Conservation (phyloP, 2,888 invertebrate genomes). For the Amblyjoppa proteus region DNA sequence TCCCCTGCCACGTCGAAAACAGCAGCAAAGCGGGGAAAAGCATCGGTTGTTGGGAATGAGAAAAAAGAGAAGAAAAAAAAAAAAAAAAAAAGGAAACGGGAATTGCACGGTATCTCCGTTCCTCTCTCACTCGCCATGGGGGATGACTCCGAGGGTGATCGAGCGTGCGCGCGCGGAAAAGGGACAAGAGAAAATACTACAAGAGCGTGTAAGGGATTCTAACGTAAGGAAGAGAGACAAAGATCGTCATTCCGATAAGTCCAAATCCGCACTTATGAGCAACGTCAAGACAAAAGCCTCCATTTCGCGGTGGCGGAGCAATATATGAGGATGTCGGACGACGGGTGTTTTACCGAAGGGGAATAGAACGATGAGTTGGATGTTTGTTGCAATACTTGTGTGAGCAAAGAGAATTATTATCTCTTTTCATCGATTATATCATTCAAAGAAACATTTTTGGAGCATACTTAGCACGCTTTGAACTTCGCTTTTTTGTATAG, state of each 20-base stretch:
- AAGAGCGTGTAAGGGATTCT: conserved; percentile 51
- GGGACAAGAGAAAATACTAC: conserved; percentile 65
- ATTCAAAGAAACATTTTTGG: no score
- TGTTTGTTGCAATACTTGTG: conserved; percentile 72
- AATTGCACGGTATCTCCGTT: conserved; percentile 42
- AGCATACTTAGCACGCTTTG: no score
- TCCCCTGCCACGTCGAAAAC: conserved; percentile 78
- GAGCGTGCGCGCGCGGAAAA: conserved; percentile 75
- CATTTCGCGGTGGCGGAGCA: conserved; percentile 77
- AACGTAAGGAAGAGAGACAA: conserved; percentile 59
- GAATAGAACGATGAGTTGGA: conserved; percentile 16
- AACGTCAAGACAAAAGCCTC: conserved; percentile 83
- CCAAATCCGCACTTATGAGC: conserved; percentile 83
- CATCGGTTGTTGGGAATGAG: conserved; percentile 50
- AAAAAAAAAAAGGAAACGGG: conserved; percentile 49
- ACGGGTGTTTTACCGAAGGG: conserved; percentile 22
- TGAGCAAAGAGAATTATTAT: not conserved
- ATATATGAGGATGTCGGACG: conserved; percentile 23
- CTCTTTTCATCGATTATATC: not conserved
- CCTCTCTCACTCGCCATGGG: conserved; percentile 72
- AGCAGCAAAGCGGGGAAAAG: conserved; percentile 71
- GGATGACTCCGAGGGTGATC: conserved; percentile 81
- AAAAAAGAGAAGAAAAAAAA: conserved; percentile 36
- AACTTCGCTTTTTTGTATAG: no score
- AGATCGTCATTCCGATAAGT: conserved; percentile 76